Base-by-base conservation (phyloP, 2,797 vertebrate genomes). In the Spondyliosoma cantharus region DNA sequence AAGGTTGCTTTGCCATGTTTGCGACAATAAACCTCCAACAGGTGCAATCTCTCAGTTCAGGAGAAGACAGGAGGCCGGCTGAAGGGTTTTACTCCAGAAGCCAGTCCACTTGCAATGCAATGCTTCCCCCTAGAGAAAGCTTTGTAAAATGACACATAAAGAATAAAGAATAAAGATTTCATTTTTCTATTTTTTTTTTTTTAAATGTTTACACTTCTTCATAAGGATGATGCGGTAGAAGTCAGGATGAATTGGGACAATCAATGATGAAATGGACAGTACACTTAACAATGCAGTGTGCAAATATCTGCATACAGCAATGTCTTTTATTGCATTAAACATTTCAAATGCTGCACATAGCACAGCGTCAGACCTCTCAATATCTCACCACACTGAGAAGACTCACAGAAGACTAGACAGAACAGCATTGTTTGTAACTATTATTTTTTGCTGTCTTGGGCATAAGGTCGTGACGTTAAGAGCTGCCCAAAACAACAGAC, bases 121-220 rank as follows among this genome's bases (percentile, higher is more conserved):
- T 86, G 76, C 43, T 66, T 75, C 91, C 90, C 81, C 71, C 92
- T 92, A 43, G 50, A 86, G 91, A 76, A n/a, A 75, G 4, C 5
- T 25, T 11, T 37, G 22, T 13, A 17, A 50, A 70, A 59, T 24
- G 2, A 50, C 53, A 3, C 20, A 15, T 24, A 3, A 37, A 27
- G 2, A 32, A 32, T 32, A 32, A 32, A n/a, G n/a, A n/a, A n/a
- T n/a, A n/a, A n/a, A n/a, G n/a, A n/a, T n/a, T n/a, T n/a, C n/a
- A n/a, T n/a, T n/a, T n/a, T n/a, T 29, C 29, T 29, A 29, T 29
- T 60, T 50, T 24, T 72, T 62, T 32, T 17, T 3, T 2, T 20
- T 29, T 0, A 2, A 16, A 5, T 54, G 1, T 52, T 25, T 29
- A n/a, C n/a, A 16, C n/a, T 48, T 67, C 29, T 16, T 60, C 1